A percentile compares a stretch with the other conserved stretches of the same genome.
Evolutionary conservation across 2,888 invertebrate genomes (phyloP).

Genomic region (Volucella inanis): DNA sequence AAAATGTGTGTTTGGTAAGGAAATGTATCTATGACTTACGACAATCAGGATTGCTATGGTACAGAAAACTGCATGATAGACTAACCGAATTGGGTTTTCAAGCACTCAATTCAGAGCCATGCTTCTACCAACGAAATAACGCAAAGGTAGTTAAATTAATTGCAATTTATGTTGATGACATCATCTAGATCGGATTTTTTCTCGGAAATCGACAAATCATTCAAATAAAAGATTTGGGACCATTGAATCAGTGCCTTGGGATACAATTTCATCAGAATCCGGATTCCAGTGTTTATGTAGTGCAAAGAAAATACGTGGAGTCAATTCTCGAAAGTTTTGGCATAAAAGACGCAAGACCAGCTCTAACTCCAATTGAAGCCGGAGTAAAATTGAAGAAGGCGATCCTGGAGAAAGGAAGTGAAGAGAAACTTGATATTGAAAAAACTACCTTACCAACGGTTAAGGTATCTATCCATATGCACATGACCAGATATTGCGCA

Average conservation of each 20-base stretch:
- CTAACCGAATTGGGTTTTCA: conserved; percentile 5
- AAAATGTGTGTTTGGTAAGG: no score
- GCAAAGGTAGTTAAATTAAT: not conserved
- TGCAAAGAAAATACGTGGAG: not conserved
- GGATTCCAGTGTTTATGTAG: not conserved
- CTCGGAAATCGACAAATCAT: not conserved
- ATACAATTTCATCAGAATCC: not conserved
- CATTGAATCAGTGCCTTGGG: not conserved
- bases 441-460: no score
- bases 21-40: no score
- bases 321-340: not conserved
- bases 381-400: not conserved
- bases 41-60: no score
- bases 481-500: no score
- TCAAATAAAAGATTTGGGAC: not conserved
- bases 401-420: not conserved
- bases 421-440: no score
- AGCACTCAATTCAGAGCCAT: not conserved
- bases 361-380: not conserved
- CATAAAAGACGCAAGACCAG: not conserved
- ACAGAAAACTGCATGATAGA: not conserved
- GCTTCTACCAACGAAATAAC: not conserved
- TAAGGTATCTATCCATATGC: no score
- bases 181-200: not conserved
- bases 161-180: not conserved